Base-by-base conservation (phyloP, 2,113 vertebrate genomes). In the Brachyistius frenatus region DNA sequence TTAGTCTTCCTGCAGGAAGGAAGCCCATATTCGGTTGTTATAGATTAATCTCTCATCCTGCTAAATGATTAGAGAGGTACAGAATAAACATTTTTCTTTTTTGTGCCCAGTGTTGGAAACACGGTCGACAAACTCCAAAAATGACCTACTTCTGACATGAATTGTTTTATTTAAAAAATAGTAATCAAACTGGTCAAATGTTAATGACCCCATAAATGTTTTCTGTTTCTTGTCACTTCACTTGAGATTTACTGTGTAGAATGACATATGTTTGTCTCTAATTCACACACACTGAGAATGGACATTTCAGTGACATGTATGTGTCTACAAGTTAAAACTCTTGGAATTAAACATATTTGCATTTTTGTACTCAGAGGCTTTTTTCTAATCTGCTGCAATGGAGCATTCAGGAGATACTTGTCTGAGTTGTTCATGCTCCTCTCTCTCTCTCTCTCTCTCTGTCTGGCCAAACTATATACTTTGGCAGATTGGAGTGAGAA, bases 1-100 rank as follows among this genome's bases (percentile, higher is more conserved):
- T 95, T 94, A 87, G 89, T 94, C 94, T 94, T 93, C 88, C 75
- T 52, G 73, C 80, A 78, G 81, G 88, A 91, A 88, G 91, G 78
- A 90, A 90, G 91, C 86, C 86, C 88, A 88, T 92, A 91, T 93
- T 92, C 92, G 87, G 81, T 78, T 69, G 60, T 85, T 88, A 85
- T 85, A 81, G 89, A 93, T 85, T 76, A 88, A 91, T 92, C 86
- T 78, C 74, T 67, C 83, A 88, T 89, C 84, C 68, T 62, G 50
- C 67, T 62, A 76, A 88, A 79, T 89, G 83, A 93, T 89, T 84
- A 88, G 82, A 84, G 76, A 82, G 84, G 73, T 66, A 71, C 81
- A 88, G 76, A 88, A 85, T 87, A 88, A 92, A 93, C 84, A 89
- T 86, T 89, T 80, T 86, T 88, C 76, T 91, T 84, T 56, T 73